Conservation (phyloP, 2,113 vertebrate genomes). For the Empidonax traillii region DNA sequence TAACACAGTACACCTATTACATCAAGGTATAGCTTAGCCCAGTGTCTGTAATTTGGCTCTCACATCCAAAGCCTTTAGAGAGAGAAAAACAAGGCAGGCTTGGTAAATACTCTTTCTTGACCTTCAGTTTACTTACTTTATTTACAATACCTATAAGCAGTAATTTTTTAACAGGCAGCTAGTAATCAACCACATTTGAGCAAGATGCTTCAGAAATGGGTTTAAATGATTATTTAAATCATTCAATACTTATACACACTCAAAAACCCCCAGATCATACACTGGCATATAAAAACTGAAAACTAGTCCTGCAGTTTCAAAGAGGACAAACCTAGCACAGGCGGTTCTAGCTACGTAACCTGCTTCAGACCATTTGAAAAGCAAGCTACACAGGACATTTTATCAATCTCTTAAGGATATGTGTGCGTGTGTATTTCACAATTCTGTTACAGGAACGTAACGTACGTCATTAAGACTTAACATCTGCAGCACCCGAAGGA, state of each 20-base stretch:
- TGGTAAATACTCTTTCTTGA: not conserved
- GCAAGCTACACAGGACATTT: not conserved
- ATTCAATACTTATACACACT: accelerated
- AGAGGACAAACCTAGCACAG: not conserved
- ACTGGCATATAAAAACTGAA: not conserved
- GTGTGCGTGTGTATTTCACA: accelerated
- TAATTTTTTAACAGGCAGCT: not conserved
- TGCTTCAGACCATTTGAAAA: not conserved
- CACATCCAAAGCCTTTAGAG: not conserved
- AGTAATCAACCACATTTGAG: not conserved
- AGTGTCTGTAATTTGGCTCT: not conserved
- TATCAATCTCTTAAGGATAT: accelerated
- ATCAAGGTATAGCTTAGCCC: not conserved
- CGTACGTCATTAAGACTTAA: accelerated
- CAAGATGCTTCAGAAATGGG: not conserved
- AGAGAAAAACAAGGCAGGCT: not conserved
- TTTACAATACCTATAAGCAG: not conserved
- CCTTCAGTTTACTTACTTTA: not conserved
- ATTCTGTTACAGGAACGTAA: accelerated
- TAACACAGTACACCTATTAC: not conserved
- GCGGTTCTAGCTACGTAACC: accelerated
- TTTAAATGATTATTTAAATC: not conserved
- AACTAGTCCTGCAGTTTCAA: not conserved
- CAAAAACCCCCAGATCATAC: accelerated
- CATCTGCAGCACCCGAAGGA: not conserved